phyloP scores from a whole-genome alignment of 1,140 invertebrate genomes.

The Halesus radiatus region DNA sequence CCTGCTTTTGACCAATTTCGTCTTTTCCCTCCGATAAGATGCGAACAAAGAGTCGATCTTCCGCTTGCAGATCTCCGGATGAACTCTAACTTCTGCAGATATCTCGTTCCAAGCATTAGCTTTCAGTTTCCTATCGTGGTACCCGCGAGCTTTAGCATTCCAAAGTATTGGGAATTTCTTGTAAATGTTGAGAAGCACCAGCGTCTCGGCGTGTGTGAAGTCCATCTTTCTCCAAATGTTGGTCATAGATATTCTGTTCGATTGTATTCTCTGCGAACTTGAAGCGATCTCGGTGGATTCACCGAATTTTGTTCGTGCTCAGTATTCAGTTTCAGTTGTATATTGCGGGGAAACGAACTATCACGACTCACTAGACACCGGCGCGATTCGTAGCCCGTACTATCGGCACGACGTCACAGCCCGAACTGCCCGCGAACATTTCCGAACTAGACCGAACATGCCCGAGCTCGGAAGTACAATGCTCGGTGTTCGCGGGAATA shows the following conservation, averaged over 20 bases:
- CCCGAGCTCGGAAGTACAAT: background rate
- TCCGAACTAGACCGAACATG: background rate
- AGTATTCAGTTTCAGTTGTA: too few species aligned
- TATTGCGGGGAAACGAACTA: background rate
- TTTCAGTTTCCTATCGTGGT: constrained; percentile 45
- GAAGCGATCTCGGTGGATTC: too few species aligned
- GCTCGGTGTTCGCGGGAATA: too few species aligned
- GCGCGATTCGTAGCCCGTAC: background rate
- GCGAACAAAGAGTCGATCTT: constrained; percentile 50
- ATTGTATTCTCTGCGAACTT: too few species aligned
- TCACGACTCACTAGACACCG: too few species aligned
- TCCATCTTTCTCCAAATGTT: constrained; percentile 25
- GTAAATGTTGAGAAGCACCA: constrained; percentile 43
- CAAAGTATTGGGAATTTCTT: constrained; percentile 44
- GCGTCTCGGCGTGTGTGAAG: constrained; percentile 46
- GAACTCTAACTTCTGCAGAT: constrained; percentile 20
- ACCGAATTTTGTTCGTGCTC: too few species aligned
- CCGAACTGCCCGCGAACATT: background rate
- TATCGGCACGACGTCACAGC: background rate
- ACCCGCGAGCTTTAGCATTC: constrained; percentile 35
- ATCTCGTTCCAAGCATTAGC: constrained; percentile 45
- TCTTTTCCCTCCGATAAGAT: constrained; percentile 47
- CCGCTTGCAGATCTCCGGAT: constrained; percentile 46
- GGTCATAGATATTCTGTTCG: too few species aligned
- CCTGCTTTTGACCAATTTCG: constrained; percentile 43